Evolutionary conservation across 2,797 vertebrate species (phyloP).

Genomic region (Rhinogobio ventralis): DNA sequence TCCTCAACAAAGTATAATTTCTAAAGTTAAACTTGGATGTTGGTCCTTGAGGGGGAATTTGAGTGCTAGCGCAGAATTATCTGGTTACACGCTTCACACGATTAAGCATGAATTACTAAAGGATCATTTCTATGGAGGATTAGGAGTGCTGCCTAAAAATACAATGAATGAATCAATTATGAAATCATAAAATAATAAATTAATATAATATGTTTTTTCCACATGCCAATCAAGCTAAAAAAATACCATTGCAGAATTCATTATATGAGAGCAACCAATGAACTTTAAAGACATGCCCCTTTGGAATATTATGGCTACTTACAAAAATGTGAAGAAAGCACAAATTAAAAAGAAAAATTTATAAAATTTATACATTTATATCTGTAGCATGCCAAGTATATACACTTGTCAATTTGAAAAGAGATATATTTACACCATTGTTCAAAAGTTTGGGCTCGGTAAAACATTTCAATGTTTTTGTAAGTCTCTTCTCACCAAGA

Average conservation of each 20-base stretch:
- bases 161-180: conserved; percentile 1
- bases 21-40: conserved; percentile 17
- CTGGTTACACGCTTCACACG: conserved; percentile 14
- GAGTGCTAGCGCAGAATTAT: not conserved
- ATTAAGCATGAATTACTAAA: conserved; percentile 9
- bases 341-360: not conserved
- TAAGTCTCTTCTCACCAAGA: not conserved
- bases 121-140: not conserved
- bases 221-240: not conserved
- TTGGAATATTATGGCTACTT: not conserved
- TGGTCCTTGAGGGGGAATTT: conserved; percentile 1
- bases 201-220: not conserved
- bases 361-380: too few relatives aligned
- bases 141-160: not conserved
- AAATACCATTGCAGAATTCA: not conserved
- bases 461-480: not conserved
- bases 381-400: not conserved
- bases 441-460: not conserved
- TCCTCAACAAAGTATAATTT: not conserved
- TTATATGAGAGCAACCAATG: not conserved
- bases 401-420: not conserved
- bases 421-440: not conserved
- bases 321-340: not conserved
- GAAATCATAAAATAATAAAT: not conserved
- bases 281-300: not conserved